Evolutionary conservation across 2,888 invertebrate genomes (phyloP).

Genomic region (Chloroclystis v-ata): DNA sequence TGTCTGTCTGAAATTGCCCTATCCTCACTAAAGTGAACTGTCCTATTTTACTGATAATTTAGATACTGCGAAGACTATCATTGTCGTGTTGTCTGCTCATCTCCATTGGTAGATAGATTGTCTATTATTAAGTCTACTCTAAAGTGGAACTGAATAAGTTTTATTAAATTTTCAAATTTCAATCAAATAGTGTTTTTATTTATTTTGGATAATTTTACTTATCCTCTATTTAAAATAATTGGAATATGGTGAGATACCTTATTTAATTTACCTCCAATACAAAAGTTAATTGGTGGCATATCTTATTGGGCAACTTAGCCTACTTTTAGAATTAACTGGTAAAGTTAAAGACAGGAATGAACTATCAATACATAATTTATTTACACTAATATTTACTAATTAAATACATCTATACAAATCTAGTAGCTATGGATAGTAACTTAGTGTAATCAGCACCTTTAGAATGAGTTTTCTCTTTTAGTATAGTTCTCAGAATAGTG

Average conservation of each 20-base stretch:
- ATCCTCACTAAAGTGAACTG: constrained; percentile 15
- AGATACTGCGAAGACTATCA: constrained; percentile 19
- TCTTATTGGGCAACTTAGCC: too few relatives aligned
- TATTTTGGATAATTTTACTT: too few relatives aligned
- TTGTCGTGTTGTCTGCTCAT: constrained; percentile 49
- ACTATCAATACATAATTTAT: constrained; percentile 31
- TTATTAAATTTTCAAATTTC: constrained; percentile 76
- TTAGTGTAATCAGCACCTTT: constrained; percentile 96
- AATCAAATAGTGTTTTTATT: constrained; percentile 37
- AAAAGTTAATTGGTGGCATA: too few relatives aligned
- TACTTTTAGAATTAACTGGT: too few relatives aligned
- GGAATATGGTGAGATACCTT: too few relatives aligned
- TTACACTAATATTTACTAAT: constrained; percentile 31
- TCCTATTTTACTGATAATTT: constrained; percentile 17
- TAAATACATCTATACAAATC: constrained; percentile 82
- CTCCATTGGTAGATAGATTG: constrained; percentile 59
- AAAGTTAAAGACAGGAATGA: too few relatives aligned
- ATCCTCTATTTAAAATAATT: too few relatives aligned
- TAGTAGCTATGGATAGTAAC: constrained; percentile 91
- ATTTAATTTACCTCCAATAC: too few relatives aligned
- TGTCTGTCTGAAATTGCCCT: constrained; percentile 1
- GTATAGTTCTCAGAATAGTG: constrained; percentile 88
- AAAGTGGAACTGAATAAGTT: constrained; percentile 67
- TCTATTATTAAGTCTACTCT: constrained; percentile 59
- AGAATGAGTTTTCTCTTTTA: constrained; percentile 87